These are phyloP conservation scores for Leucophora obtusa DNA, from an alignment of 2,888 invertebrate species.

Conservation along the genomic window DNA sequence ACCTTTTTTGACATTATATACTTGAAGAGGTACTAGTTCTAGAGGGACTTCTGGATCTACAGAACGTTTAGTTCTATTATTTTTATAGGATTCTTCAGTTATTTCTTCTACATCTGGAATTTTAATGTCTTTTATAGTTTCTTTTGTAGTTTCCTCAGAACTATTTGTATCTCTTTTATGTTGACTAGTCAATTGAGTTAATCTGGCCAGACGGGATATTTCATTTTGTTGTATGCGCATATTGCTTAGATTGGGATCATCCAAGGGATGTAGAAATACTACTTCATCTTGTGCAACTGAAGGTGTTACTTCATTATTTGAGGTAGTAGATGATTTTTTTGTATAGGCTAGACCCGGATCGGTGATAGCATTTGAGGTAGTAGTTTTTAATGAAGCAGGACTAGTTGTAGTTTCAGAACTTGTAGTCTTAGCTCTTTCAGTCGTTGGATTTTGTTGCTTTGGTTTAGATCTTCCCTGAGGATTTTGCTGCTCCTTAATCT, in stretches of 20 bases:
- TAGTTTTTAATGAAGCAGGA: neutral
- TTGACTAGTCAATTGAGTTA: neutral
- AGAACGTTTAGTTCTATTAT: constrained; percentile 35
- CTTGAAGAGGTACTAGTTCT: constrained; percentile 73
- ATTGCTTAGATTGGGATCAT: constrained; percentile 16
- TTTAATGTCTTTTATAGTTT: neutral
- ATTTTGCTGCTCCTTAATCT: constrained; percentile 48
- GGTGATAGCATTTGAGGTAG: neutral
- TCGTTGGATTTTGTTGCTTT: neutral
- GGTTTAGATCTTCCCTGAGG: neutral
- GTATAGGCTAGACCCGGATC: neutral
- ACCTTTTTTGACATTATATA: constrained; percentile 79
- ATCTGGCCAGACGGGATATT: constrained; percentile 53
- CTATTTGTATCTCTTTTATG: neutral
- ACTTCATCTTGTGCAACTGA: constrained; percentile 16
- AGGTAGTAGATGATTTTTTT: neutral
- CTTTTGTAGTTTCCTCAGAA: neutral
- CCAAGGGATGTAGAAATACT: constrained; percentile 37
- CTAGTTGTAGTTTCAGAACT: neutral
- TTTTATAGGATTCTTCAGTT: neutral
- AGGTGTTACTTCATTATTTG: neutral
- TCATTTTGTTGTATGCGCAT: constrained; percentile 59
- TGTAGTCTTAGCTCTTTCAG: neutral
- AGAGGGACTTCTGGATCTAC: constrained; percentile 63
- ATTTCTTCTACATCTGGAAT: neutral